These are phyloP conservation scores for Phlogophora meticulosa DNA, from an alignment of 2,888 invertebrate species.

Conservation along the genomic window DNA sequence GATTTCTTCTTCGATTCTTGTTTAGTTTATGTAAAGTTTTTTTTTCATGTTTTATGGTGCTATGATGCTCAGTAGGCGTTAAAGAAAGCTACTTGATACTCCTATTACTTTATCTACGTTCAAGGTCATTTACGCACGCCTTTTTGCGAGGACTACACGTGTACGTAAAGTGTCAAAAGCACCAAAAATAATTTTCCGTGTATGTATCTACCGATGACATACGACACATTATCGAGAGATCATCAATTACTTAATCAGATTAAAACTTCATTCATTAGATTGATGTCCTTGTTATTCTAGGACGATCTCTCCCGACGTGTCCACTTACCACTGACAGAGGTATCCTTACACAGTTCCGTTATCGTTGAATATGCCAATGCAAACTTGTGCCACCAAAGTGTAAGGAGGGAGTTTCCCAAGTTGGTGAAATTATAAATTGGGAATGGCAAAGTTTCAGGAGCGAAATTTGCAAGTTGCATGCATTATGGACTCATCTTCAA, in stretches of 20 bases:
- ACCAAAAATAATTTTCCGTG: no score
- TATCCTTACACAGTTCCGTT: not conserved
- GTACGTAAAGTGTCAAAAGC: no score
- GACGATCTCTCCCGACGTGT: not conserved
- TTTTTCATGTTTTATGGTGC: not conserved
- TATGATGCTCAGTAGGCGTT: not conserved
- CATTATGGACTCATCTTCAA: not conserved
- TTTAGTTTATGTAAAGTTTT: no score
- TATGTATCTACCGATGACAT: no score
- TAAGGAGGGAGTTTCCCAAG: slow-evolving; percentile 7
- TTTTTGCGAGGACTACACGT: not conserved
- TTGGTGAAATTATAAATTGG: slow-evolving; percentile 34
- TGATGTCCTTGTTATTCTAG: not conserved
- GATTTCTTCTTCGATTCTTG: not conserved
- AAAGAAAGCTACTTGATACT: not conserved
- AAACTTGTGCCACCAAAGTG: slow-evolving; percentile 19
- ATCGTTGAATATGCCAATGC: not conserved
- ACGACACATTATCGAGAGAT: no score
- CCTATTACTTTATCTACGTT: slow-evolving; percentile 5
- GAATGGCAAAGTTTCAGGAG: slow-evolving; percentile 22
- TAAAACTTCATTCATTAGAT: slow-evolving; percentile 22
- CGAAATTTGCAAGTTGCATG: slow-evolving; percentile 25
- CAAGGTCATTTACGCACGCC: not conserved
- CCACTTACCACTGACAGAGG: not conserved
- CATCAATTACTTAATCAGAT: no score